A percentile compares a stretch with the other conserved stretches of the same genome.
phyloP scores from a whole-genome alignment of 2,113 vertebrate species.

The Macaca nemestrina region DNA sequence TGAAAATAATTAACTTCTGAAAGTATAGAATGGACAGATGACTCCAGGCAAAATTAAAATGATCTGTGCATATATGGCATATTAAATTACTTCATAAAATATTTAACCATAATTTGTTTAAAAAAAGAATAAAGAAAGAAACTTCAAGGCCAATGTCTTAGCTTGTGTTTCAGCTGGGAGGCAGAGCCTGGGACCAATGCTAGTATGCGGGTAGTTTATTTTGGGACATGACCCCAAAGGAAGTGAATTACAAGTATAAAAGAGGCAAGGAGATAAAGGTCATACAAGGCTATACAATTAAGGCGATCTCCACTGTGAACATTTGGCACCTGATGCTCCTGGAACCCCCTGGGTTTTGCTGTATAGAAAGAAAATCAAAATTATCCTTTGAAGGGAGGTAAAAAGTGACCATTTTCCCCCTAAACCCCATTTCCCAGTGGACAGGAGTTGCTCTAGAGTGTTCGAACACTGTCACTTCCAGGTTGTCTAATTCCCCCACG shows the following conservation, averaged over 20 bases:
- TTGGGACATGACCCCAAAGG: background rate
- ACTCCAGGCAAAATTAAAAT: constrained; percentile 64
- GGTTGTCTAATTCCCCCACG: background rate
- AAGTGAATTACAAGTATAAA: background rate
- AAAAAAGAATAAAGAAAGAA: constrained; percentile 17
- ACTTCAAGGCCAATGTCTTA: background rate
- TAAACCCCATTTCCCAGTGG: background rate
- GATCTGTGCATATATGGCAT: constrained; percentile 54
- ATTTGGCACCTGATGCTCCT: background rate
- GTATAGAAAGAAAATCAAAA: background rate
- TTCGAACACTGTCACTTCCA: background rate
- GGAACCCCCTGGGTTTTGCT: background rate
- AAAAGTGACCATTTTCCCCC: background rate
- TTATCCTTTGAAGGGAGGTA: background rate
- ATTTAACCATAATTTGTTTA: constrained; percentile 47
- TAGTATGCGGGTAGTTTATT: background rate
- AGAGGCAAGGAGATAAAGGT: background rate
- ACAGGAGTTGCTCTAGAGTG: background rate
- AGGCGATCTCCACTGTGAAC: background rate
- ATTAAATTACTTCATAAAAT: constrained; percentile 70
- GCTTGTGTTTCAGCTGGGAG: background rate
- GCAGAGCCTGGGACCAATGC: background rate
- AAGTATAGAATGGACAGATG: constrained; percentile 29
- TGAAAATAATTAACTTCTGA: constrained; percentile 65
- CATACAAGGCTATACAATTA: background rate